phyloP scores from a whole-genome alignment of 2,888 invertebrate genomes.

The Dryocosmus kuriphilus region DNA sequence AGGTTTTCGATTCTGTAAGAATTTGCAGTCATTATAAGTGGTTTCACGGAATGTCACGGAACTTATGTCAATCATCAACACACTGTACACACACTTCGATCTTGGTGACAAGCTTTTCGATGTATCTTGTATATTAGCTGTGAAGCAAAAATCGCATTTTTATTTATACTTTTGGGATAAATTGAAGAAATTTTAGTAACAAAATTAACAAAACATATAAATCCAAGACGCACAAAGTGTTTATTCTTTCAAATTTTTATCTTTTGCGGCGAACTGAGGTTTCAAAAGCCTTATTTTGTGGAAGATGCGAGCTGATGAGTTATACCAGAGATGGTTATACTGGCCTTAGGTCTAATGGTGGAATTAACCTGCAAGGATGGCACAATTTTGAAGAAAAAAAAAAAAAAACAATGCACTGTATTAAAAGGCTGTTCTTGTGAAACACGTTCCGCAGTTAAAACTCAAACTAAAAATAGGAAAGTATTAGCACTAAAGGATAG shows the following conservation, averaged over 20 bases:
- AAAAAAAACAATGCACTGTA: conserved; percentile 67
- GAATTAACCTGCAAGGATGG: conserved; percentile 79
- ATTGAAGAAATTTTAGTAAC: no score
- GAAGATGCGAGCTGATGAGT: conserved; percentile 68
- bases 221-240: no score
- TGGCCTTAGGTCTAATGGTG: conserved; percentile 74
- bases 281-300: conserved; percentile 71
- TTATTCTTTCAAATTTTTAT: background rate
- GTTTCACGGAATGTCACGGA: conserved; percentile 86
- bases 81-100: conserved; percentile 84
- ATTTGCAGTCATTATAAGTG: conserved; percentile 80
- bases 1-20: conserved; percentile 81
- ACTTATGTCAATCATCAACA: conserved; percentile 85
- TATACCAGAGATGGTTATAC: no score
- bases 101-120: conserved; percentile 78
- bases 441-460: conserved; percentile 59
- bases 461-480: conserved; percentile 44
- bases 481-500: conserved; percentile 37
- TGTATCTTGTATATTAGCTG: no score
- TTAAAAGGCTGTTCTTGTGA: conserved; percentile 75
- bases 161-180: no score
- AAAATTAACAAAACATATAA: background rate
- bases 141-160: no score
- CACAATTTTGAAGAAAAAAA: conserved; percentile 61
- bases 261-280: conserved; percentile 64